Percentiles rank a stretch among this genome's conserved stretches.
Evolutionary conservation across 1,140 invertebrate genomes (phyloP).

Genomic region (Mylabris phalerata): DNA sequence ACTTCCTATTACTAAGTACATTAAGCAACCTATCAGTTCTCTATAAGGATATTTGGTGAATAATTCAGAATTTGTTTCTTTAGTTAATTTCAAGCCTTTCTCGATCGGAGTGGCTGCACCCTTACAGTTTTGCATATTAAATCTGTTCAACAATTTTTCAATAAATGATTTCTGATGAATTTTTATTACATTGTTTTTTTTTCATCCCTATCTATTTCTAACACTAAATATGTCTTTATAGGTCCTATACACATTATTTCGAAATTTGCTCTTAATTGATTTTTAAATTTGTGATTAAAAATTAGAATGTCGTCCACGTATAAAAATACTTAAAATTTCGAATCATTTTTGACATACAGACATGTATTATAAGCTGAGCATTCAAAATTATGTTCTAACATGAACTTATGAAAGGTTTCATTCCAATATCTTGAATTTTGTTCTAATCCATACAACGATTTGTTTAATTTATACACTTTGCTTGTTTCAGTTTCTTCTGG

Average conservation of each 20-base stretch:
- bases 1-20: constrained; percentile 27
- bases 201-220: constrained; percentile 18
- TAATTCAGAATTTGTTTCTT: constrained; percentile 1
- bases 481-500: background rate
- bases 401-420: constrained; percentile 22
- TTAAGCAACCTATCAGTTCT: constrained; percentile 34
- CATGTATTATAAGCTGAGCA: constrained; percentile 18
- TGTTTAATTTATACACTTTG: constrained; percentile 8
- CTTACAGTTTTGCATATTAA: constrained; percentile 29
- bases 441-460: constrained; percentile 36
- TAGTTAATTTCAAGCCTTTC: background rate
- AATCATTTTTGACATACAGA: constrained; percentile 23
- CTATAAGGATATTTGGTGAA: constrained; percentile 23
- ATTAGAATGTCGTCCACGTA: constrained; percentile 36
- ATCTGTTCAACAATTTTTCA: constrained; percentile 27
- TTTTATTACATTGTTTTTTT: constrained; percentile 16
- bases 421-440: constrained; percentile 40
- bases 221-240: constrained; percentile 23
- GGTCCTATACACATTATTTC: constrained; percentile 27
- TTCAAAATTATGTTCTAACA: constrained; percentile 7
- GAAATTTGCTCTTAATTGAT: constrained; percentile 16
- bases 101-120: constrained; percentile 3
- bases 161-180: constrained; percentile 25
- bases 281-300: constrained; percentile 22
- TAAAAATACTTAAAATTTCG: constrained; percentile 20